Conservation (phyloP, 2,113 vertebrate species). For the Hypomesus transpacificus region DNA sequence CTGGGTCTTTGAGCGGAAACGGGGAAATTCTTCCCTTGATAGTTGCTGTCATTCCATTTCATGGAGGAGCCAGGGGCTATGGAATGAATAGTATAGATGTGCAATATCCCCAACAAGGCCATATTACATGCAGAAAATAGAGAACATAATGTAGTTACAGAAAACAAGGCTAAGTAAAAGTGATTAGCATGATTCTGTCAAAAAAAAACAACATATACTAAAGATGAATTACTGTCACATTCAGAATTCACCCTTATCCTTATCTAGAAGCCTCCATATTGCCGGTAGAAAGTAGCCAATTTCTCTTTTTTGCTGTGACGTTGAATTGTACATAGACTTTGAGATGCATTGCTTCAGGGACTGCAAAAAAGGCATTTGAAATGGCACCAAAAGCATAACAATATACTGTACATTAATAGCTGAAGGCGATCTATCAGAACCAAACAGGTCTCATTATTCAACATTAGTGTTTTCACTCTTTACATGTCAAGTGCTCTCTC, state of each 20-base stretch:
- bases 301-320: conserved; percentile 6
- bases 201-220: conserved; percentile 20
- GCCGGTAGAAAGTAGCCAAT: not conserved
- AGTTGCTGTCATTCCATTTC: conserved; percentile 11
- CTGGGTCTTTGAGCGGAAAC: conserved; percentile 25
- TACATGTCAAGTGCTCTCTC: conserved; percentile 14
- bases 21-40: conserved; percentile 16
- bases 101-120: conserved; percentile 6
- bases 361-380: conserved; percentile 4
- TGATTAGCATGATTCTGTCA: conserved; percentile 57
- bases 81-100: conserved; percentile 15
- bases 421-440: conserved; percentile 9
- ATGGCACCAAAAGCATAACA: conserved; percentile 1
- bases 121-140: conserved; percentile 4
- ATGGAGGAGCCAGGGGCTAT: conserved; percentile 4
- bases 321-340: too few relatives aligned
- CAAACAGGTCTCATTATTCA: conserved; percentile 24
- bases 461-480: conserved; percentile 35
- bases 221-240: conserved; percentile 50
- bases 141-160: conserved; percentile 51
- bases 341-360: too few relatives aligned
- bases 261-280: not conserved
- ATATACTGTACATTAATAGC: not conserved
- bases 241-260: conserved; percentile 1
- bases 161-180: conserved; percentile 47